These are phyloP conservation scores for Nasua narica DNA, from an alignment of 2,797 vertebrate genomes.

Conservation along the genomic window DNA sequence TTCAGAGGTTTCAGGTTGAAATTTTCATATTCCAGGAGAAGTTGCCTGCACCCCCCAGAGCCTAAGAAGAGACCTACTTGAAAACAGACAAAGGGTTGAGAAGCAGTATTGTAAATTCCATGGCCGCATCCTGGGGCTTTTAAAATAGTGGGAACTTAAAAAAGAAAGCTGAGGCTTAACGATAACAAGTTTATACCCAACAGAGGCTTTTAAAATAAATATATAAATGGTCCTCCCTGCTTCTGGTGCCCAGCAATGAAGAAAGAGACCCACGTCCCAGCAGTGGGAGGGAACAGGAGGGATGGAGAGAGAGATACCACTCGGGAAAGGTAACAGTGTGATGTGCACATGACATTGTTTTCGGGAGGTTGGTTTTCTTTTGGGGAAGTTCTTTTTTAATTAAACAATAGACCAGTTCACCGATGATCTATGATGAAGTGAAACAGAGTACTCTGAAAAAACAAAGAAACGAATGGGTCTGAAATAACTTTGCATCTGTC, in stretches of 20 bases:
- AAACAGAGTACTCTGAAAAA: conserved; percentile 43
- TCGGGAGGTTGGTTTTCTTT: not conserved
- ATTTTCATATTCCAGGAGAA: conserved; percentile 24
- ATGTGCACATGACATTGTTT: conserved; percentile 11
- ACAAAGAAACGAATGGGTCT: not conserved
- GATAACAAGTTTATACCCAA: not conserved
- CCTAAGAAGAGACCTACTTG: not conserved
- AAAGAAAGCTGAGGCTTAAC: not conserved
- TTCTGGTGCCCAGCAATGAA: not conserved
- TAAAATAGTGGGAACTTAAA: not conserved
- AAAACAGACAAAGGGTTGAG: not conserved
- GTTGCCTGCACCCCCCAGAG: not conserved
- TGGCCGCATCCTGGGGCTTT: not conserved
- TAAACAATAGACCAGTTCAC: not conserved
- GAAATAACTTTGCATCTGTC: not conserved
- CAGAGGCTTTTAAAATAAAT: conserved; percentile 51
- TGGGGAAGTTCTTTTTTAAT: not conserved
- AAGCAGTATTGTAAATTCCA: not conserved
- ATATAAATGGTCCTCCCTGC: not conserved
- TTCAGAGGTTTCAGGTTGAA: conserved; percentile 41
- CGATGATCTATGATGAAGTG: conserved; percentile 21
- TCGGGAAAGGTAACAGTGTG: not conserved
- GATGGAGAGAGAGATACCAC: not conserved
- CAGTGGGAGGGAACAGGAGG: not conserved
- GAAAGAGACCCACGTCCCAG: not conserved